Conservation (phyloP, 2,797 vertebrate genomes). For the Alfaro cultratus region DNA sequence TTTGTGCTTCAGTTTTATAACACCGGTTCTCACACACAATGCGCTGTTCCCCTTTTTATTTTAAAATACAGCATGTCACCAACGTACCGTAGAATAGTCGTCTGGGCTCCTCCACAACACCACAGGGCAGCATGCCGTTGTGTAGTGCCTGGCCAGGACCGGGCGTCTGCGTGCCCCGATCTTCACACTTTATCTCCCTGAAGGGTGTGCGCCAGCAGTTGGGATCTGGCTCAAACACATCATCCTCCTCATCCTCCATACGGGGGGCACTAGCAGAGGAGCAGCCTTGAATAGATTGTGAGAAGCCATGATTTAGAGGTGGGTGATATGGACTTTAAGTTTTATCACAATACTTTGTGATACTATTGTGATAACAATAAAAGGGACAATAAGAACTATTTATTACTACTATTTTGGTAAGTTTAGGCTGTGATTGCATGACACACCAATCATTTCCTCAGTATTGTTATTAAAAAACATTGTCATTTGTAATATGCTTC, state of each 20-base stretch:
- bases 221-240: slow-evolving; percentile 80
- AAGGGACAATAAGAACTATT: too few relatives aligned
- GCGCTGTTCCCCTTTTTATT: slow-evolving; percentile 43
- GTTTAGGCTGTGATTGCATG: too few relatives aligned
- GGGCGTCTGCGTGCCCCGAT: slow-evolving; percentile 80
- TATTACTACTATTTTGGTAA: too few relatives aligned
- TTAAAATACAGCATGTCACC: slow-evolving; percentile 27
- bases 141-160: slow-evolving; percentile 66
- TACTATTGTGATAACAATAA: too few relatives aligned
- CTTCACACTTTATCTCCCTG: slow-evolving; percentile 82
- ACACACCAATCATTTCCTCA: too few relatives aligned
- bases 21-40: slow-evolving; percentile 48
- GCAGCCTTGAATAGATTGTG: slow-evolving; percentile 53
- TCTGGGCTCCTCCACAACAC: slow-evolving; percentile 79
- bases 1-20: slow-evolving; percentile 60
- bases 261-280: slow-evolving; percentile 67
- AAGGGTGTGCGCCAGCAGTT: slow-evolving; percentile 72
- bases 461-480: too few relatives aligned
- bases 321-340: too few relatives aligned
- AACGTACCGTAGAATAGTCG: slow-evolving; percentile 82
- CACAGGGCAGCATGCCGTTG: slow-evolving; percentile 84
- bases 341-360: too few relatives aligned
- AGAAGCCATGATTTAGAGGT: background rate
- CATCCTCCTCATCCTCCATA: slow-evolving; percentile 87
- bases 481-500: too few relatives aligned